Evolutionary conservation across 2,888 invertebrate species (phyloP), one percentile per base, ranked within the genome.

Genomic region (Ichneumoninae sp.): DNA sequence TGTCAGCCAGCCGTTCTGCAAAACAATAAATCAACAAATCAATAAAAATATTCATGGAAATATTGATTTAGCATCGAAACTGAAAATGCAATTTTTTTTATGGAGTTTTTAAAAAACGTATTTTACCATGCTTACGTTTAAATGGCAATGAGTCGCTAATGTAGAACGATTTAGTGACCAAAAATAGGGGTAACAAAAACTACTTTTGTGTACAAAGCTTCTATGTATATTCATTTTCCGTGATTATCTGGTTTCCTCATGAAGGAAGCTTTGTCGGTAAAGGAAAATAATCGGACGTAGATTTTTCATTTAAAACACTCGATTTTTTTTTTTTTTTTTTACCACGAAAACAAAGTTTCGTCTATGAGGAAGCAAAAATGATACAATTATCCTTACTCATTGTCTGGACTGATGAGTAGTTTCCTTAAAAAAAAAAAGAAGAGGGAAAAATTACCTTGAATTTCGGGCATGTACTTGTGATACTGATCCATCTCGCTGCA

Each of bases 401-500:
- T 16, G 44, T 47, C 16, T 16, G 3, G 3, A 3, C 44, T 16
- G 3, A 0, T 47, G 3, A 4, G 44, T 16, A 47, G 16, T 3
- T 16, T 47, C 16, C 16, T 4, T 19, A 40, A 69, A 82, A 70
- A 19, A 19, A n/a, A 6, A n/a, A 54, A 57, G 26, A 0, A 57
- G 13, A 22, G 10, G 3, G 3, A 22, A 65, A 85, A 71, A 87
- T 90, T 93, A 97, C 97, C 97, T 95, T 97, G 97, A 91, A 98
- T 97, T 91, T 97, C 97, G 5, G 97, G 97, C 96, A 98, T 97
- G 90, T 96, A 96, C 91, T 97, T 97, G 89, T 97, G 96, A 93
- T 97, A 98, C 92, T 98, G 97, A 94, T 98, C 98, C 85, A 96
- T 95, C 91, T 98, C 97, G 91, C 97, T 97, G 93, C 97, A 97